phyloP scores from a whole-genome alignment of 2,113 vertebrate species.

The Sciurus niger region DNA sequence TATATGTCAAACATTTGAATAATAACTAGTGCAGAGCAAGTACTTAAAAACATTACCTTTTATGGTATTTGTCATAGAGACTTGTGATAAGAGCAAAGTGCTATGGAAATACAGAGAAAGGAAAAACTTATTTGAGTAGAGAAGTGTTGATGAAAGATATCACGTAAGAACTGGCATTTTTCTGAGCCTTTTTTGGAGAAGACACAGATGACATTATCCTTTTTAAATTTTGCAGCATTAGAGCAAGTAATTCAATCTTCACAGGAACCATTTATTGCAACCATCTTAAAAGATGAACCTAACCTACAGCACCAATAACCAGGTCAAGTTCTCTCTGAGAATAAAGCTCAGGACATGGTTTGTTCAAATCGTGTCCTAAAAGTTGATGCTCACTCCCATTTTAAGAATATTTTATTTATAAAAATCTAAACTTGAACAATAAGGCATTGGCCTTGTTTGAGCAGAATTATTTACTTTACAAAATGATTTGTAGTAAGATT shows the following conservation, averaged over 20 bases:
- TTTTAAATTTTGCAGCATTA: neutral
- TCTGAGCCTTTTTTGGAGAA: neutral
- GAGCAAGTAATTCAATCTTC: conserved; percentile 2
- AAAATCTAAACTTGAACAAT: conserved; percentile 25
- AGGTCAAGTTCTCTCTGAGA: neutral
- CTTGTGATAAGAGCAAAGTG: neutral
- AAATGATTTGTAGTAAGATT: conserved; percentile 30
- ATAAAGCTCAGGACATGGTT: neutral
- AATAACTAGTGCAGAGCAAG: neutral
- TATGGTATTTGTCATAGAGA: conserved; percentile 6
- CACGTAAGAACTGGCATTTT: neutral
- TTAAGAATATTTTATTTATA: conserved; percentile 58
- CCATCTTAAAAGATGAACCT: neutral
- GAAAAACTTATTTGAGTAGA: neutral
- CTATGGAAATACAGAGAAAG: neutral
- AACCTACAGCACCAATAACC: neutral
- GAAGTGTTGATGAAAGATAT: conserved; percentile 10
- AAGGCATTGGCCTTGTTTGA: neutral
- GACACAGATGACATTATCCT: neutral
- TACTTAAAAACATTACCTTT: neutral
- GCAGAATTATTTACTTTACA: conserved; percentile 63
- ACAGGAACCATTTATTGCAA: neutral
- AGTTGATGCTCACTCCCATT: neutral
- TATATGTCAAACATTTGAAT: neutral
- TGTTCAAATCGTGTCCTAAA: conserved; percentile 21